These are phyloP conservation scores for Lithobius niger DNA, from an alignment of 1,140 invertebrate genomes.

Conservation along the genomic window DNA sequence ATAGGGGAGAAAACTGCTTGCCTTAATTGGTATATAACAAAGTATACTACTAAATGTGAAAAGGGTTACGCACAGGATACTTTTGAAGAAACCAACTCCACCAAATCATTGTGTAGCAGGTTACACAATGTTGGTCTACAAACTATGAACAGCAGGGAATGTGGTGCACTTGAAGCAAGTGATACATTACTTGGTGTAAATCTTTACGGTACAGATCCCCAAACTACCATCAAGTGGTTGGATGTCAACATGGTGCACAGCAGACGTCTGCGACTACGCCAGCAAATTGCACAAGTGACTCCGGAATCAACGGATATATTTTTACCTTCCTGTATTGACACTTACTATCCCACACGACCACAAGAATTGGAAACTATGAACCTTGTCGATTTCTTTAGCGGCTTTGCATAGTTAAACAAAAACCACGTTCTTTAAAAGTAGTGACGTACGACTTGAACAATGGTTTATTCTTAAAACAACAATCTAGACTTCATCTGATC, in stretches of 20 bases:
- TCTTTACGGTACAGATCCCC: constrained; percentile 25
- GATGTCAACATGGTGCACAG: constrained; percentile 23
- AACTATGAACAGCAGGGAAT: constrained; percentile 21
- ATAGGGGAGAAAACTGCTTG: too few species aligned
- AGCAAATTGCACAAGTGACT: constrained; percentile 19
- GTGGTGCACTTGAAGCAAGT: too few species aligned
- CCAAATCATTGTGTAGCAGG: too few species aligned
- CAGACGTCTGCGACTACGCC: constrained; percentile 21
- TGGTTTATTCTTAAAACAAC: not conserved
- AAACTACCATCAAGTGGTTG: constrained; percentile 28
- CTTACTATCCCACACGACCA: constrained; percentile 18
- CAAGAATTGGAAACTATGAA: constrained; percentile 4
- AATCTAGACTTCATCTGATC: constrained; percentile 2
- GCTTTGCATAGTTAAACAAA: constrained; percentile 2
- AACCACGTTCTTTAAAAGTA: not conserved
- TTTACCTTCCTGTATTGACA: constrained; percentile 20
- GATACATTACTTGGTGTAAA: constrained; percentile 24
- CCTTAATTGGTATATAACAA: too few species aligned
- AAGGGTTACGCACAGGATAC: too few species aligned
- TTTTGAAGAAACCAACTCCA: too few species aligned
- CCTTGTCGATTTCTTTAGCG: not conserved
- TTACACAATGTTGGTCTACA: constrained; percentile 19
- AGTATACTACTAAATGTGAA: too few species aligned
- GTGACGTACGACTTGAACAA: not conserved
- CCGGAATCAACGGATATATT: constrained; percentile 21